Percentiles rank a stretch among this genome's conserved stretches.
Evolutionary conservation across 2,888 invertebrate genomes (phyloP).

Genomic region (Agonopterix alstromeriana): DNA sequence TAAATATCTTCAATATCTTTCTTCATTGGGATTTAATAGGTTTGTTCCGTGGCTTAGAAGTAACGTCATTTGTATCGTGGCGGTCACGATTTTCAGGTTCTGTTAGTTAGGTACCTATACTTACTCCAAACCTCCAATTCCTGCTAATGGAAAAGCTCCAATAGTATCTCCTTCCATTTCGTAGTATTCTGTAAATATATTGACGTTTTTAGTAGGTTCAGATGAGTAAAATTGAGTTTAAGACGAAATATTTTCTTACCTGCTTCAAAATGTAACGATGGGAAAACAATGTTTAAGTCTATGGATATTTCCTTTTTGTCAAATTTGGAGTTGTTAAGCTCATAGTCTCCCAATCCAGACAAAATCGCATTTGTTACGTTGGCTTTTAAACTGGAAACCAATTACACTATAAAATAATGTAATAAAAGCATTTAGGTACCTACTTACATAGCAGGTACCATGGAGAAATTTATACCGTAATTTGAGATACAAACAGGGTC

Average conservation of each 20-base stretch:
- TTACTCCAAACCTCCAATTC: conserved; percentile 39
- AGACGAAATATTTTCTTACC: conserved; percentile 13
- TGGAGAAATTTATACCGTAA: too few relatives aligned
- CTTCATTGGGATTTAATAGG: too few relatives aligned
- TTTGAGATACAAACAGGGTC: too few relatives aligned
- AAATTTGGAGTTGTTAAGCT: conserved; percentile 20
- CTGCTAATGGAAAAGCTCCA: conserved; percentile 32
- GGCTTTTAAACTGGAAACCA: conserved; percentile 20
- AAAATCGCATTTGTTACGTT: conserved; percentile 21
- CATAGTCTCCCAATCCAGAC: conserved; percentile 24
- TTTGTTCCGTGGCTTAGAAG: too few relatives aligned
- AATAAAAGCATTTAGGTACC: too few relatives aligned
- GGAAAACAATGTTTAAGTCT: conserved; percentile 23
- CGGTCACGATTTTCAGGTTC: not conserved
- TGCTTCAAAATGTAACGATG: conserved; percentile 19
- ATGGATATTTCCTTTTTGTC: conserved; percentile 20
- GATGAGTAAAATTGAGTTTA: too few relatives aligned
- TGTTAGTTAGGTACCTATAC: conserved; percentile 33
- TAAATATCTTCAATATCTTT: too few relatives aligned
- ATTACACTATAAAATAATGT: not conserved
- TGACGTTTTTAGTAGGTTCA: too few relatives aligned
- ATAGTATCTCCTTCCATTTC: conserved; percentile 34
- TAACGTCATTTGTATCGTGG: too few relatives aligned
- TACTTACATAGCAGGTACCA: too few relatives aligned
- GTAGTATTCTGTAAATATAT: conserved; percentile 34